Evolutionary conservation across 2,113 vertebrate species (phyloP), one percentile per base, ranked within the genome.

Genomic region (Anser brachyrhynchus): DNA sequence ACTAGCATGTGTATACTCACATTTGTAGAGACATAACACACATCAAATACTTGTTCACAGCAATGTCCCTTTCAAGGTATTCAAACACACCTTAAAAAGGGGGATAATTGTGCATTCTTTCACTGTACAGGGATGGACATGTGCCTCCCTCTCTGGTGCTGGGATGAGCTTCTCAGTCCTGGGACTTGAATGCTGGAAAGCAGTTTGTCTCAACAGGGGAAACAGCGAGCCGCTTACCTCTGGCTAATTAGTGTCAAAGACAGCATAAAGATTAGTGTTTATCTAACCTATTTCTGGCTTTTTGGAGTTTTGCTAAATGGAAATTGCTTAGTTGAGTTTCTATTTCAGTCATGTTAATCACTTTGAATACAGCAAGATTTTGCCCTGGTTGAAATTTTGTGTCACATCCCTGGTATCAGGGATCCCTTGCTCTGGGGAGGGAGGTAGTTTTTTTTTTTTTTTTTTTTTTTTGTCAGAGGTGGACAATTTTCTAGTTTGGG

Each of bases 211-310:
- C 43, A 52, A 22, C 19, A 65, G 51, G 8, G 29, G 29, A 87
- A 37, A 70, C 0, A 58, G 26, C 0, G 3, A 87, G 22, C 10
- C 10, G 7, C 17, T 43, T 33, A 35, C 26, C 49, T 15, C 8
- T 8, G 62, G 31, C 29, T 20, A 39, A 26, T 33, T 11, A 37
- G 13, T 10, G 1, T 18, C 19, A 16, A 66, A 72, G 35, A 26
- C 33, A 44, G 14, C 22, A 7, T 28, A 22, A 0, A 10, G 26
- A 18, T 26, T 25, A 19, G 22, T 4, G 52, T 46, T 66, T 28
- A 9, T 23, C 58, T 43, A 62, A 43, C 58, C 46, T n/a, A 4
- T 51, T 35, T 46, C 19, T 52, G 52, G 33, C 15, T 58, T 39
- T 21, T 31, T 5, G 1, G 81, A 20, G 23, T 62, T 83, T 46